Conservation (phyloP, 1,140 invertebrate species). For the Apis laboriosa region DNA sequence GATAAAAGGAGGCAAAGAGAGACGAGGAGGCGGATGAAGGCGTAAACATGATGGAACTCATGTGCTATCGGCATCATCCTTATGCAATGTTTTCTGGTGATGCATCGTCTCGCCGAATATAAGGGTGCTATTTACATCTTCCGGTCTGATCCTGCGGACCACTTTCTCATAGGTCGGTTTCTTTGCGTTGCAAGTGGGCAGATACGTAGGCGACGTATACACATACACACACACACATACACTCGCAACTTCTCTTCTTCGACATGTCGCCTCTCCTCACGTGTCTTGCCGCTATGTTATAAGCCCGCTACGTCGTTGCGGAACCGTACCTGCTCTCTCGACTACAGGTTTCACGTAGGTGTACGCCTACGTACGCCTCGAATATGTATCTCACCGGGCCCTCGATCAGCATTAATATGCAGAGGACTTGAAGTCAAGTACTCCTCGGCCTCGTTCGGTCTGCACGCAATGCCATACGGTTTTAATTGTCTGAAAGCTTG, state of each 20-base stretch:
- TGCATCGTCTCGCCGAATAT: neutral
- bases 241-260: conserved; percentile 24
- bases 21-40: neutral
- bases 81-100: conserved; percentile 27
- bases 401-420: conserved; percentile 38
- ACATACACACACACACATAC: neutral
- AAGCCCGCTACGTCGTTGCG: neutral
- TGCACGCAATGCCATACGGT: conserved; percentile 12
- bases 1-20: neutral
- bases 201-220: neutral
- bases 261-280: conserved; percentile 6
- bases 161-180: conserved; percentile 32
- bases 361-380: conserved; percentile 34
- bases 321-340: conserved; percentile 33
- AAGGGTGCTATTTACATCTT: conserved; percentile 26
- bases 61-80: conserved; percentile 12
- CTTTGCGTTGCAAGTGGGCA: conserved; percentile 28
- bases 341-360: conserved; percentile 46
- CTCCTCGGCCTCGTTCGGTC: neutral
- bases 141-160: conserved; percentile 15
- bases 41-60: neutral
- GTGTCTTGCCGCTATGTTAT: conserved; percentile 11
- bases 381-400: conserved; percentile 11
- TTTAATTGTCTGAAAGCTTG: neutral
- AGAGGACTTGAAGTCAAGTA: conserved; percentile 25